Percentiles rank a stretch among this genome's conserved stretches.
Evolutionary conservation across 2,888 invertebrate genomes (phyloP).

Genomic region (Pharmacophagus antenor): DNA sequence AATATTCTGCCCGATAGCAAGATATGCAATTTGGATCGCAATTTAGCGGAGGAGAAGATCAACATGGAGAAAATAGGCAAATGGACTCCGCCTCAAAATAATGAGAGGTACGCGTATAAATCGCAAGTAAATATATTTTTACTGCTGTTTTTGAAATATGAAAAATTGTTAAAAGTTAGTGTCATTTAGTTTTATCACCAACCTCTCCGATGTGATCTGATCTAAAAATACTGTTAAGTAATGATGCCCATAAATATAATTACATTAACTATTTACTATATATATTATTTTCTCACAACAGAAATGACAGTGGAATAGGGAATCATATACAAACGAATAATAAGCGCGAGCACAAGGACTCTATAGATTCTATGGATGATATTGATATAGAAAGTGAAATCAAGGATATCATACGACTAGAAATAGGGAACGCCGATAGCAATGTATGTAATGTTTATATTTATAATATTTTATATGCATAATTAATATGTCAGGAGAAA

Average conservation of each 20-base stretch:
- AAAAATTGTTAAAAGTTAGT: too few relatives aligned
- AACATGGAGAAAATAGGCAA: conserved; percentile 32
- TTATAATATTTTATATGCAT: neutral
- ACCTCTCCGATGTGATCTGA: too few relatives aligned
- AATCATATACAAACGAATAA: conserved; percentile 9
- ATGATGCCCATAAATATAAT: too few relatives aligned
- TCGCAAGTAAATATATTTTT: too few relatives aligned
- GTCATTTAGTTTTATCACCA: too few relatives aligned
- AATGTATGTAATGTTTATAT: conserved; percentile 30
- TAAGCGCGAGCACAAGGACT: conserved; percentile 45
- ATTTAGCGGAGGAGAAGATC: conserved; percentile 47
- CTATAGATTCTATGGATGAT: conserved; percentile 81
- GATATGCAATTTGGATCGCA: conserved; percentile 54
- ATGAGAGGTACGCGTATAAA: conserved; percentile 31
- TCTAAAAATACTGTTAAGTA: too few relatives aligned
- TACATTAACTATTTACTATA: neutral
- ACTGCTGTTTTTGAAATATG: too few relatives aligned
- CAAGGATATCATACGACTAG: conserved; percentile 87
- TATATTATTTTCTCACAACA: neutral
- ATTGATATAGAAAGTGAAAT: conserved; percentile 92
- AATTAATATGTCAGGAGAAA: neutral
- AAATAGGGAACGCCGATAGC: conserved; percentile 74
- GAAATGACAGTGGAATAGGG: neutral
- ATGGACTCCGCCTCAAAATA: conserved; percentile 27
- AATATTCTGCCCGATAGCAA: conserved; percentile 43